Conservation (phyloP, 1,140 invertebrate genomes). For the Bradysia coprophila region DNA sequence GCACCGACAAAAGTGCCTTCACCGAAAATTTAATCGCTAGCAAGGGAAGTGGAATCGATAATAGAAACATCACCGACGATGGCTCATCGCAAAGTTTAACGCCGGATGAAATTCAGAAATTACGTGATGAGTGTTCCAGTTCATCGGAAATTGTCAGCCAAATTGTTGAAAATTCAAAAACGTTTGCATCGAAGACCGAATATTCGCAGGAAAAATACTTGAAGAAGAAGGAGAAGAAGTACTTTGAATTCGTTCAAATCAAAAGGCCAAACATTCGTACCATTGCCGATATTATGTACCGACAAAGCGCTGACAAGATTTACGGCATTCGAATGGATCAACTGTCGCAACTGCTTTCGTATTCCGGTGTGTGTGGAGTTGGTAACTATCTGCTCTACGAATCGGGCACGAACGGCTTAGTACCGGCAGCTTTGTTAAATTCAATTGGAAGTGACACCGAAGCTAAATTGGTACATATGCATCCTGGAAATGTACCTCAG, state of each 20-base stretch:
- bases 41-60: slow-evolving; percentile 53
- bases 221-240: slow-evolving; percentile 84
- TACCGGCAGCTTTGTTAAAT: slow-evolving; percentile 64
- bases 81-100: slow-evolving; percentile 72
- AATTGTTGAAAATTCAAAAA: slow-evolving; percentile 75
- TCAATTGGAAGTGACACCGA: slow-evolving; percentile 39
- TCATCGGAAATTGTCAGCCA: slow-evolving; percentile 71
- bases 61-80: slow-evolving; percentile 67
- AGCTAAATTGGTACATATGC: slow-evolving; percentile 53
- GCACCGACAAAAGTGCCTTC: slow-evolving; percentile 24
- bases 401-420: slow-evolving; percentile 62
- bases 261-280: slow-evolving; percentile 52
- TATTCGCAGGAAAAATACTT: slow-evolving; percentile 90
- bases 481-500: slow-evolving; percentile 58
- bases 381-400: slow-evolving; percentile 75
- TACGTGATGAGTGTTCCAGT: slow-evolving; percentile 52
- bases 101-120: slow-evolving; percentile 57
- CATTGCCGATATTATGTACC: slow-evolving; percentile 61
- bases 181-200: slow-evolving; percentile 71
- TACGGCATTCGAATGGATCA: slow-evolving; percentile 67
- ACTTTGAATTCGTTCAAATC: slow-evolving; percentile 60
- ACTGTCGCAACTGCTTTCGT: slow-evolving; percentile 67
- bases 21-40: slow-evolving; percentile 31
- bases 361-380: slow-evolving; percentile 56
- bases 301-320: slow-evolving; percentile 54